A percentile compares a stretch with the other conserved stretches of the same genome.
Evolutionary conservation across 2,797 vertebrate genomes (phyloP).

Genomic region (Valencia hispanica): DNA sequence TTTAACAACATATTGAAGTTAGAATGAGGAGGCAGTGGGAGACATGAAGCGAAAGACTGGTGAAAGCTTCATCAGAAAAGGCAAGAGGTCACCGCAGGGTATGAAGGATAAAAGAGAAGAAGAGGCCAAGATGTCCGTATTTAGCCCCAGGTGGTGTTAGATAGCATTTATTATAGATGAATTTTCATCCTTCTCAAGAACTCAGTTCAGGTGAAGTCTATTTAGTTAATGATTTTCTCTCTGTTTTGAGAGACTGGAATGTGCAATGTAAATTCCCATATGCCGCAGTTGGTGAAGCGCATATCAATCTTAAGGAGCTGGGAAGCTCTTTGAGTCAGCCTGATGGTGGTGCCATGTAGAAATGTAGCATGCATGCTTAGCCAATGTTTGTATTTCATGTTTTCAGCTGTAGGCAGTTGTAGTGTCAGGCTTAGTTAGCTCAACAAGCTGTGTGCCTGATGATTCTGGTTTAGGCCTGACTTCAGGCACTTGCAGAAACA

Average conservation of each 20-base stretch:
- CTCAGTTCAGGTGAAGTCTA: slow-evolving; percentile 34
- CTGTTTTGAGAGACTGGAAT: slow-evolving; percentile 22
- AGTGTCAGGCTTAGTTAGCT: slow-evolving; percentile 49
- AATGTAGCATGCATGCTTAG: slow-evolving; percentile 46
- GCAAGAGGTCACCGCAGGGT: slow-evolving; percentile 36
- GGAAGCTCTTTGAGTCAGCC: slow-evolving; percentile 11
- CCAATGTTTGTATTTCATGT: slow-evolving; percentile 42
- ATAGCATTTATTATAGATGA: slow-evolving; percentile 58
- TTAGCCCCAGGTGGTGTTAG: slow-evolving; percentile 48
- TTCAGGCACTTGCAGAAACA: slow-evolving; percentile 23
- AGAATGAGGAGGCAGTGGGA: slow-evolving; percentile 30
- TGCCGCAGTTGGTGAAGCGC: slow-evolving; percentile 1
- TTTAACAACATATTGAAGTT: slow-evolving; percentile 51
- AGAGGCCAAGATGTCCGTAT: slow-evolving; percentile 44
- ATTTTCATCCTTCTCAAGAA: slow-evolving; percentile 39
- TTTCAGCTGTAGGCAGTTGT: slow-evolving; percentile 43
- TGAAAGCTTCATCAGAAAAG: slow-evolving; percentile 38
- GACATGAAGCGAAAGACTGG: slow-evolving; percentile 24
- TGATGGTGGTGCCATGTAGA: slow-evolving; percentile 21
- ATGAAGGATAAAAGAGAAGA: slow-evolving; percentile 34
- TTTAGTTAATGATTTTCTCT: slow-evolving; percentile 33
- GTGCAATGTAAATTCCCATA: slow-evolving; percentile 21
- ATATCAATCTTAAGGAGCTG: not conserved
- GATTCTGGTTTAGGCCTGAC: slow-evolving; percentile 34
- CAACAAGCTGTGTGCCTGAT: slow-evolving; percentile 21